Percentiles rank a stretch among this genome's conserved stretches.
These are phyloP conservation scores for Seira sanloemensis DNA, from an alignment of 2,888 invertebrate genomes.

Conservation along the genomic window DNA sequence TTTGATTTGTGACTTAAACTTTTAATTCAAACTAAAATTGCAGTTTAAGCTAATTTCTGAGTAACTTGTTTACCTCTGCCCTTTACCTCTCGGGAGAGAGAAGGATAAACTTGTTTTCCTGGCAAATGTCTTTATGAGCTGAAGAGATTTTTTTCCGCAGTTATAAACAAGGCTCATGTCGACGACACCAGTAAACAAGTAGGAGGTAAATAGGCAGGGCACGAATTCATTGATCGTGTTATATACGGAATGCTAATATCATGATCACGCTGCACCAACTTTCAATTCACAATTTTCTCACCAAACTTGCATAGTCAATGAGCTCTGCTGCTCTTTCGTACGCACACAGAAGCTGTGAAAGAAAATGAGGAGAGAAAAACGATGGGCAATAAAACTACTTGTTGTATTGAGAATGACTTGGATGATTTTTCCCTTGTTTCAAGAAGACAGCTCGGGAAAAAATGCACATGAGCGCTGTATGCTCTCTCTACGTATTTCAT, in stretches of 20 bases:
- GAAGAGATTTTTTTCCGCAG: background rate
- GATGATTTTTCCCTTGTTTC: too few relatives aligned
- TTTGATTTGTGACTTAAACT: too few relatives aligned
- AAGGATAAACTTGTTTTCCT: background rate
- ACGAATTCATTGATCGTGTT: slow-evolving; percentile 11
- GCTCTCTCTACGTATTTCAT: too few relatives aligned
- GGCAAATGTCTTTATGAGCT: slow-evolving; percentile 2
- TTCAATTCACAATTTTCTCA: too few relatives aligned
- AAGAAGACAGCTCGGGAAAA: too few relatives aligned
- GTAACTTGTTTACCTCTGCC: background rate
- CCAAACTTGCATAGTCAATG: background rate
- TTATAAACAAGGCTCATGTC: slow-evolving; percentile 6
- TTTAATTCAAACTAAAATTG: background rate
- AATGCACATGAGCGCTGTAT: too few relatives aligned
- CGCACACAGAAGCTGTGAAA: background rate
- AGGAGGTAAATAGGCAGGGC: slow-evolving; percentile 25
- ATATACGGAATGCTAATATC: slow-evolving; percentile 17
- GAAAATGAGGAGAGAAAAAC: slow-evolving; percentile 5
- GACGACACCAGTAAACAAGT: slow-evolving; percentile 1
- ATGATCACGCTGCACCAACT: slow-evolving; percentile 30
- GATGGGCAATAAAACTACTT: slow-evolving; percentile 15
- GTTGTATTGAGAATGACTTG: slow-evolving; percentile 23
- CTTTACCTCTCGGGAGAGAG: background rate
- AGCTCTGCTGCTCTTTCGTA: too few relatives aligned
- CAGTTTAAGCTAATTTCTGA: background rate